Percentiles rank a stretch among this genome's conserved stretches.
Conservation (phyloP, 2,888 invertebrate species). For the Melipona bicolor region DNA sequence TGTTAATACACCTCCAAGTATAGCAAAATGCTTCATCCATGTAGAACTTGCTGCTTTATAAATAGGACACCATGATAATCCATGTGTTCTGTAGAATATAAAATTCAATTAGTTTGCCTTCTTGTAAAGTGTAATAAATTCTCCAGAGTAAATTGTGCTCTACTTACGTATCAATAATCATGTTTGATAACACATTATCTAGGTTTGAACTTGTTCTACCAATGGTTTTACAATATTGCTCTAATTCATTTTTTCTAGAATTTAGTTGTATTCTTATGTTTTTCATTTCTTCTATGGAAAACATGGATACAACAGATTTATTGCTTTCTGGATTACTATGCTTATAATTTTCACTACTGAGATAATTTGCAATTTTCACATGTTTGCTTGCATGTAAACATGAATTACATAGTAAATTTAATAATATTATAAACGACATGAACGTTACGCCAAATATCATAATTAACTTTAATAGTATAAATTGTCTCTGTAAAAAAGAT, state of each 20-base stretch:
- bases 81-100: constrained; percentile 67
- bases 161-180: constrained; percentile 77
- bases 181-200: constrained; percentile 65
- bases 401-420: constrained; percentile 41
- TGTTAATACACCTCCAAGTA: constrained; percentile 71
- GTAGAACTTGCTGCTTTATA: constrained; percentile 81
- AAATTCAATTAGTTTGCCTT: not conserved
- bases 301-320: constrained; percentile 3
- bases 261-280: constrained; percentile 54
- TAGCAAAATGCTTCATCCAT: constrained; percentile 81
- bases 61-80: constrained; percentile 81
- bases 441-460: constrained; percentile 41
- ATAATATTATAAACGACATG: constrained; percentile 53
- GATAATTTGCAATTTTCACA: constrained; percentile 22
- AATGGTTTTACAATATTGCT: constrained; percentile 57
- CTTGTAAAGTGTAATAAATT: not conserved
- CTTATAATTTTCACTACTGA: constrained; percentile 24
- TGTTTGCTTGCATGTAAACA: constrained; percentile 35
- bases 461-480: constrained; percentile 46
- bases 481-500: constrained; percentile 52
- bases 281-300: constrained; percentile 51
- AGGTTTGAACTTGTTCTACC: constrained; percentile 43
- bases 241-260: constrained; percentile 57
- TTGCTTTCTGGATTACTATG: constrained; percentile 17
- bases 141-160: not conserved